phyloP scores from a whole-genome alignment of 2,113 vertebrate genomes.

The Toxostoma redivivum region DNA sequence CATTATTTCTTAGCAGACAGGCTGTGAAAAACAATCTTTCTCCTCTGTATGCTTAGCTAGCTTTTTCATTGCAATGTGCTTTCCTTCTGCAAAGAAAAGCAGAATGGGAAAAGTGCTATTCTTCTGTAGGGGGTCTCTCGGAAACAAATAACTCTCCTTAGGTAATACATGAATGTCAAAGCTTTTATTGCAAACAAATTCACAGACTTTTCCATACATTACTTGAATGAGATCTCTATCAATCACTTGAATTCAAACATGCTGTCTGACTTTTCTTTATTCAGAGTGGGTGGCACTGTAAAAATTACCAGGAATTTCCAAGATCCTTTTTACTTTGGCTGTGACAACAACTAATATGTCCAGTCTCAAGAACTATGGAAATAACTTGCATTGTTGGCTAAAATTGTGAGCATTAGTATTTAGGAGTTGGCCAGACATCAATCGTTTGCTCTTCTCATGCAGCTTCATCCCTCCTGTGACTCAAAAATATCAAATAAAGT shows the following conservation, averaged over 20 bases:
- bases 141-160: background rate
- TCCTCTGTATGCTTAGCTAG: background rate
- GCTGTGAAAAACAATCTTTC: background rate
- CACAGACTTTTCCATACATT: background rate
- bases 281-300: background rate
- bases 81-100: background rate
- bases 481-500: background rate
- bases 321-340: background rate
- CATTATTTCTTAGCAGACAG: background rate
- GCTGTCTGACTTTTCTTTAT: background rate
- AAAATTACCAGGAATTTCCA: background rate
- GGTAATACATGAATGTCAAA: background rate
- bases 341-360: background rate
- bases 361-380: background rate
- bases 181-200: background rate
- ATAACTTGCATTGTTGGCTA: background rate
- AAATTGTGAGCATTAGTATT: background rate
- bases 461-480: background rate
- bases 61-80: background rate
- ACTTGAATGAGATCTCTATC: background rate
- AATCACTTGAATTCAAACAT: background rate
- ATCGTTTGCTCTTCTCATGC: fast-evolving
- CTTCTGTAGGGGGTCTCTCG: background rate
- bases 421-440: background rate
- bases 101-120: background rate